Conservation (phyloP, 2,888 invertebrate species). For the Blera fallax region DNA sequence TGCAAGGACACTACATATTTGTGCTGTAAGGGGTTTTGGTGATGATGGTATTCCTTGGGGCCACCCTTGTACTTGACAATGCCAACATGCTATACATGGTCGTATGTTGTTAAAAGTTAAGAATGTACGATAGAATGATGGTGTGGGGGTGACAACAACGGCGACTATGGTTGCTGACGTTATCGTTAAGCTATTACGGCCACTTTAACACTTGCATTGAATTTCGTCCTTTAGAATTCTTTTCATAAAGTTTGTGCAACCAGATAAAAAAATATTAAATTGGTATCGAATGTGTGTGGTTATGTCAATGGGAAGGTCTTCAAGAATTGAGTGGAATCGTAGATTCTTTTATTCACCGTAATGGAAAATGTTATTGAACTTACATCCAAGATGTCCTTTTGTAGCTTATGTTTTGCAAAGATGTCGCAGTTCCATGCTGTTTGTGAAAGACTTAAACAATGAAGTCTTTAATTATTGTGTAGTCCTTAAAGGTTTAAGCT, state of each 20-base stretch:
- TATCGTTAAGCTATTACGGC: slow-evolving; percentile 55
- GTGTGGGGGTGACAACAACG: slow-evolving; percentile 7
- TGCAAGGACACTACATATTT: slow-evolving; percentile 41
- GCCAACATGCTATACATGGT: slow-evolving; percentile 34
- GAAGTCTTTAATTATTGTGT: no score
- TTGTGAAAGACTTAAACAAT: no score
- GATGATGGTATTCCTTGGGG: slow-evolving; percentile 18
- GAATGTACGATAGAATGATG: slow-evolving; percentile 23
- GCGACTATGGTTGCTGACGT: slow-evolving; percentile 27
- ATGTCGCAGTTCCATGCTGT: no score
- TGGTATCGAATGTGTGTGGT: background rate
- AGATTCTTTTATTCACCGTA: background rate
- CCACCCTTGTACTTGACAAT: slow-evolving; percentile 14
- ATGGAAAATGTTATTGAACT: background rate
- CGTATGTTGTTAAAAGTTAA: slow-evolving; percentile 11
- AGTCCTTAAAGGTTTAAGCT: no score
- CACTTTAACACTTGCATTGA: slow-evolving; percentile 56
- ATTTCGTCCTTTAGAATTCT: slow-evolving; percentile 8
- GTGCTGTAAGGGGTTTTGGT: slow-evolving; percentile 12
- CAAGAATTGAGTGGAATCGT: background rate
- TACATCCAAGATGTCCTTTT: background rate
- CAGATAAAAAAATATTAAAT: slow-evolving; percentile 10
- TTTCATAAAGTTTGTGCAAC: slow-evolving; percentile 23
- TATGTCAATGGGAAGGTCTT: background rate
- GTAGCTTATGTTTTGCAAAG: background rate